Evolutionary conservation across 2,113 vertebrate genomes (phyloP), one percentile per base, ranked within the genome.

Genomic region (Silurus asotus): DNA sequence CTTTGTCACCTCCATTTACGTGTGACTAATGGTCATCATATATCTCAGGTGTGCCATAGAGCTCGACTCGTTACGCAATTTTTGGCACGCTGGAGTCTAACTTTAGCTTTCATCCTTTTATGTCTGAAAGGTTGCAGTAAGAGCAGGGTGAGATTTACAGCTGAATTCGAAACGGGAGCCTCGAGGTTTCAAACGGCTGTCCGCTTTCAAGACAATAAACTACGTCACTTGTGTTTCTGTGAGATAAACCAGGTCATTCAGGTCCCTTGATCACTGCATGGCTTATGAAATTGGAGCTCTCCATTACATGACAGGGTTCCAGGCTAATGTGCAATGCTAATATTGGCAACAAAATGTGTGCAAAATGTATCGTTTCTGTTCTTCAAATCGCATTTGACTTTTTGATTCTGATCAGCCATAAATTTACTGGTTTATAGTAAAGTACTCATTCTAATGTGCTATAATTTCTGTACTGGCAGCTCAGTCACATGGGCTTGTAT

Each of bases 11-110:
- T 87, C 56, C 79, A 79, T 89, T 87, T 85, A 85, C 14, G 9
- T 64, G 64, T 87, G 86, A 89, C 72, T 82, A 89, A 89, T 89
- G 72, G 74, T 56, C 51, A 64, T 82, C 79, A 85, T 86, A 72
- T 55, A 84, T 84, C 82, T 84, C 84, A 84, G 84, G 81, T 86
- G 70, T 20, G 8, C 81, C 87, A 77, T 86, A 84, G 85, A 86
- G 83, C 84, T 88, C 67, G 6, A 5, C 56, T 55, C 53, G 65
- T 77, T 72, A 49, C 20, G 14, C 48, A 56, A 45, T 37, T 82
- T 82, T 87, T 65, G 37, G 77, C 83, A 72, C 20, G 10, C 81
- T 67, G 58, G 45, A 78, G 62, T 78, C 79, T 87, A 87, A 80
- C 81, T 84, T 80, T 81, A 83, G 84, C 74, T 76, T 88, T 81